Evolutionary conservation across 2,888 invertebrate genomes (phyloP).

Genomic region (Perithous albicinctus): DNA sequence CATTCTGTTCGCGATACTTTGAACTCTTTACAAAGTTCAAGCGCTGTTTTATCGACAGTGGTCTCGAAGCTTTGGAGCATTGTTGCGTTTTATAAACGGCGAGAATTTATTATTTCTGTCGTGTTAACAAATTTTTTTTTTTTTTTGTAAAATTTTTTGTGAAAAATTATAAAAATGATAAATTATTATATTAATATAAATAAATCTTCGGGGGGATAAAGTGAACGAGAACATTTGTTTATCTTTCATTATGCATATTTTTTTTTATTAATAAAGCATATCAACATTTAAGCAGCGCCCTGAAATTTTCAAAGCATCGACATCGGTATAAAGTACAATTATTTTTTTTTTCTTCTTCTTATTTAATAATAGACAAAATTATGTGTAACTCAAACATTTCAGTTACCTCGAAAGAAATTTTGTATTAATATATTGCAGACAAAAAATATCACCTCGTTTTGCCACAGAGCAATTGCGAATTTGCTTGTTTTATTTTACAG

Average conservation of each 20-base stretch:
- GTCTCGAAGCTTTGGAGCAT: background rate
- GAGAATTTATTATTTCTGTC: background rate
- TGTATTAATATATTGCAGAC: background rate
- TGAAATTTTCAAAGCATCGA: background rate
- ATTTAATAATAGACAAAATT: background rate
- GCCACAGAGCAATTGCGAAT: background rate
- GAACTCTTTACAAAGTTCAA: constrained; percentile 28
- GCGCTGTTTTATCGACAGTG: constrained; percentile 16
- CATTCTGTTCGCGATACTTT: constrained; percentile 10
- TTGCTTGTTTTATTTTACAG: background rate
- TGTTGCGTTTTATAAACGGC: too few relatives aligned
- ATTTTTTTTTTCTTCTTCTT: too few relatives aligned
- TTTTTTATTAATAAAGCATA: constrained; percentile 6
- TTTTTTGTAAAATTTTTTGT: too few relatives aligned
- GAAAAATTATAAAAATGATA: too few relatives aligned
- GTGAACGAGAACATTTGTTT: too few relatives aligned
- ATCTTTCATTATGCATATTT: background rate
- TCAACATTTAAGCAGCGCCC: background rate
- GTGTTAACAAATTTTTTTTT: too few relatives aligned
- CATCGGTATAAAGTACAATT: background rate
- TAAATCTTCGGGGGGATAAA: too few relatives aligned
- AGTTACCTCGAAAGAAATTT: background rate
- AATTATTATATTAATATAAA: too few relatives aligned
- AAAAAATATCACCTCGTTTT: background rate
- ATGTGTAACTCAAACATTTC: background rate